phyloP scores from a whole-genome alignment of 2,797 vertebrate species.

The Sciurus carolinensis region DNA sequence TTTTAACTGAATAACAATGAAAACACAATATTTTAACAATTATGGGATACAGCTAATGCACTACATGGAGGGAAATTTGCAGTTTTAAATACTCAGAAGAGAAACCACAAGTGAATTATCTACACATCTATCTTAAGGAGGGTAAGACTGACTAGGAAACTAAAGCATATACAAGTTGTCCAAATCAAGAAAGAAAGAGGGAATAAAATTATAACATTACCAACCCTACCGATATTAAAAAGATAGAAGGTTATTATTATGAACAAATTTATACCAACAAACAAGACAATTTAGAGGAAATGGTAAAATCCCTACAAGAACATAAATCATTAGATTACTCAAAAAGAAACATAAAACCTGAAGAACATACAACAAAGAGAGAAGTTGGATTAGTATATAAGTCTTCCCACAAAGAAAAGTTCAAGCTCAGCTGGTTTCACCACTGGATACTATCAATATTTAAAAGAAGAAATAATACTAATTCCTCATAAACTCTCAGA shows the following conservation, averaged over 20 bases:
- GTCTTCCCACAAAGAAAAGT: background rate
- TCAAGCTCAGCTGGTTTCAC: background rate
- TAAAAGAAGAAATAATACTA: background rate
- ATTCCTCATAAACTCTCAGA: background rate
- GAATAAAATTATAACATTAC: background rate
- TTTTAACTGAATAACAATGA: background rate
- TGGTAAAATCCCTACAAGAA: background rate
- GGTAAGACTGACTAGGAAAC: background rate
- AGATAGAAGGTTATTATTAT: background rate
- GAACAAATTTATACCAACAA: constrained; percentile 2
- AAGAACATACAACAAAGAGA: background rate
- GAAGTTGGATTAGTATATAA: constrained; percentile 17
- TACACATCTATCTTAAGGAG: background rate
- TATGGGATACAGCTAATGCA: background rate
- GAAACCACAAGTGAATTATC: background rate
- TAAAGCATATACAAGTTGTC: background rate
- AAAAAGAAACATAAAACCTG: constrained; percentile 35
- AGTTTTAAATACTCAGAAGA: background rate
- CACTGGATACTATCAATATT: background rate
- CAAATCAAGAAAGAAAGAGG: constrained; percentile 1
- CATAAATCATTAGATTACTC: background rate
- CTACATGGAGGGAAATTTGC: background rate
- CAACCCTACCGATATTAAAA: background rate
- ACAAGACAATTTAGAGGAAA: constrained; percentile 8
- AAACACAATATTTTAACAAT: constrained; percentile 31